Evolutionary conservation across 2,888 invertebrate species (phyloP).

Genomic region (Caenorhabditis zanzibari): DNA sequence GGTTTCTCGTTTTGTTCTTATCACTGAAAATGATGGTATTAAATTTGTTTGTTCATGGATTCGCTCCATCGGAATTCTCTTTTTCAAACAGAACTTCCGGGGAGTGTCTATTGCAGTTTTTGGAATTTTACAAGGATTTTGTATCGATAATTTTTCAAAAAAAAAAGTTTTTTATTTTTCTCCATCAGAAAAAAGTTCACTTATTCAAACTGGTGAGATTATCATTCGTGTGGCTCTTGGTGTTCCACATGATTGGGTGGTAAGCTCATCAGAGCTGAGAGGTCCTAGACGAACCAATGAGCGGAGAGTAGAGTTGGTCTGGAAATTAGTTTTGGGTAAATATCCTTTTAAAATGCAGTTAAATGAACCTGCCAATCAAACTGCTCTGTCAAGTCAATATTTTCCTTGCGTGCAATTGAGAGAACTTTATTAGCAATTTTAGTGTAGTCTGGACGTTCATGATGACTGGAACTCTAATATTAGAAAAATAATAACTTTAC

Average conservation of each 20-base stretch:
- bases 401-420: slow-evolving; percentile 63
- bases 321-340: slow-evolving; percentile 70
- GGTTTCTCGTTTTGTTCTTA: not conserved
- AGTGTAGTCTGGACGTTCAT: slow-evolving; percentile 71
- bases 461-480: slow-evolving; percentile 46
- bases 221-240: slow-evolving; percentile 32
- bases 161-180: too few species aligned
- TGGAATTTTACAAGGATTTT: too few species aligned
- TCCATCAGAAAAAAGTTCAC: not conserved
- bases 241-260: slow-evolving; percentile 10
- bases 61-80: not conserved
- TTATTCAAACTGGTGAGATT: slow-evolving; percentile 13
- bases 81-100: not conserved
- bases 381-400: slow-evolving; percentile 69
- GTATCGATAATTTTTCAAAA: too few species aligned
- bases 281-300: slow-evolving; percentile 61
- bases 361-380: slow-evolving; percentile 75
- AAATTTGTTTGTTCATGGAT: not conserved
- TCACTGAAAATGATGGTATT: not conserved
- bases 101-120: not conserved
- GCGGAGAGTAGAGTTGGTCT: slow-evolving; percentile 56
- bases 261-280: slow-evolving; percentile 42
- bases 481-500: not conserved
- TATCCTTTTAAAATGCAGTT: not conserved
- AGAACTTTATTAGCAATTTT: slow-evolving; percentile 65